Percentiles rank a stretch among this genome's conserved stretches.
phyloP scores from a whole-genome alignment of 2,888 invertebrate genomes.

The Tromatobia lineatoria region DNA sequence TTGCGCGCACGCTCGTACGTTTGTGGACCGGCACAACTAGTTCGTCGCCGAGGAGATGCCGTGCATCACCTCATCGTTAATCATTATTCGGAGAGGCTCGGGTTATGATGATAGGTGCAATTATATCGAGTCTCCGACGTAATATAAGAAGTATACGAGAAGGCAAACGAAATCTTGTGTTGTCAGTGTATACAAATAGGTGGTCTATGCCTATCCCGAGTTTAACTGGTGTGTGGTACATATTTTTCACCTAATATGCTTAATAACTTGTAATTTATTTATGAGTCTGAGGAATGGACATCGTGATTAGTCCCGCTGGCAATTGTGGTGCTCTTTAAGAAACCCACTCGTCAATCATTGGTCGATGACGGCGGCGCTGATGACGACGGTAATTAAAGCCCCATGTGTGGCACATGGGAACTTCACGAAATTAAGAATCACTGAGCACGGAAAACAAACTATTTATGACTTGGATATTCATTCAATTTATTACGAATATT shows the following conservation, averaged over 20 bases:
- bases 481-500: neutral
- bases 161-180: neutral
- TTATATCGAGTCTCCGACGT: constrained; percentile 27
- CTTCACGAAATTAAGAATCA: neutral
- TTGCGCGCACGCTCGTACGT: constrained; percentile 7
- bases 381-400: constrained; percentile 18
- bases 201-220: neutral
- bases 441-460: neutral
- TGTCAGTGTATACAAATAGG: constrained; percentile 1
- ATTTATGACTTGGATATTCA: neutral
- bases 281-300: constrained; percentile 1
- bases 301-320: neutral
- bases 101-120: constrained; percentile 37
- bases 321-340: neutral
- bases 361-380: constrained; percentile 23
- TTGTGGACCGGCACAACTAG: constrained; percentile 1
- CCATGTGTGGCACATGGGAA: constrained; percentile 14
- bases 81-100: constrained; percentile 63
- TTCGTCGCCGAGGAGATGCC: constrained; percentile 6
- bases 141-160: neutral
- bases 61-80: constrained; percentile 59
- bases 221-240: neutral
- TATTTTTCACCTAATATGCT: constrained; percentile 33
- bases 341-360: constrained; percentile 25
- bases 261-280: constrained; percentile 41